Percentiles rank a stretch among this genome's conserved stretches.
These are phyloP conservation scores for Dendronephthya gigantea DNA, from an alignment of 64 coral and sea anemone species.

Conservation along the genomic window DNA sequence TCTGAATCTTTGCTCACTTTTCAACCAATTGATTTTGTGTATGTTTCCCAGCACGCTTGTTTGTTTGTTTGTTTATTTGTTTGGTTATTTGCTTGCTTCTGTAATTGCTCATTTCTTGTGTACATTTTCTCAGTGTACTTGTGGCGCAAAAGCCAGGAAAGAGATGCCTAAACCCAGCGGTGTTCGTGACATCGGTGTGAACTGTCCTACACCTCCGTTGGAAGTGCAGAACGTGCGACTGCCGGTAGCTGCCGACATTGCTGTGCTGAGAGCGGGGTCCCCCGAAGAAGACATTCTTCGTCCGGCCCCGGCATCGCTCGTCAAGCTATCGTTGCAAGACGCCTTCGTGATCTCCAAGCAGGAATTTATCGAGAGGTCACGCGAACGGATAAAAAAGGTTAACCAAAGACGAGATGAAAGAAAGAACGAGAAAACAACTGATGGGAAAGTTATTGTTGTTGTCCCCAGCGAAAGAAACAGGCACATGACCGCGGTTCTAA, in stretches of 20 bases:
- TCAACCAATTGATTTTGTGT: too few relatives aligned
- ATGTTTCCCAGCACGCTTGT: too few relatives aligned
- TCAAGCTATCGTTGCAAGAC: constrained; percentile 73
- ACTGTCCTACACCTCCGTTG: constrained; percentile 38
- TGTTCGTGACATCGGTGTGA: constrained; percentile 38
- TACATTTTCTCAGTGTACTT: background rate
- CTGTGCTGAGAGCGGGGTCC: background rate
- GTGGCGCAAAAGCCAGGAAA: background rate
- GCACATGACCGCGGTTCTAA: background rate
- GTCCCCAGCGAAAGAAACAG: background rate
- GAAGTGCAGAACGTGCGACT: background rate
- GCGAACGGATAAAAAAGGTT: constrained; percentile 47
- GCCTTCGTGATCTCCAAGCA: constrained; percentile 70
- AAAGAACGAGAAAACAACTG: constrained; percentile 30
- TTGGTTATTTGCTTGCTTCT: too few relatives aligned
- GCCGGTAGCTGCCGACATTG: background rate
- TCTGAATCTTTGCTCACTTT: background rate
- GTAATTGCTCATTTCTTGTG: background rate
- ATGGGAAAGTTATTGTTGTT: background rate
- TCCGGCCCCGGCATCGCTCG: constrained; percentile 37
- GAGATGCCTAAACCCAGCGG: background rate
- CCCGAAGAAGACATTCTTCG: background rate
- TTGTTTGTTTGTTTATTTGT: too few relatives aligned
- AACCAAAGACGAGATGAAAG: constrained; percentile 43
- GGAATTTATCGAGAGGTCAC: constrained; percentile 60